Evolutionary conservation across 2,888 invertebrate genomes (phyloP).

Genomic region (Troides aeacus): DNA sequence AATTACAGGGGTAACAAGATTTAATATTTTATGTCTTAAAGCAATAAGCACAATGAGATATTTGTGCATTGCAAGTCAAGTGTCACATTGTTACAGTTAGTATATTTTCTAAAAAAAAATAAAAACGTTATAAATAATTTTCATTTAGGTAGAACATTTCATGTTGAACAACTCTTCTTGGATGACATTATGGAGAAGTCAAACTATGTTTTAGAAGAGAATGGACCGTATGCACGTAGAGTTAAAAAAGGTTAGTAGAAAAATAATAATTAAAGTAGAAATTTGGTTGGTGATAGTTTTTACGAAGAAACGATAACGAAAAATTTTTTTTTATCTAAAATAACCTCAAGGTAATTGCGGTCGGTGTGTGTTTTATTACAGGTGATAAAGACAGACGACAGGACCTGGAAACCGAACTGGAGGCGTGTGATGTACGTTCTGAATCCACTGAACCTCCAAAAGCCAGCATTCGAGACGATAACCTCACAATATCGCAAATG

Average conservation of each 20-base stretch:
- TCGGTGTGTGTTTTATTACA: conserved; percentile 33
- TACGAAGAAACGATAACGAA: too few relatives aligned
- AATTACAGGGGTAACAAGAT: too few relatives aligned
- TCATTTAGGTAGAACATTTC: conserved; percentile 85
- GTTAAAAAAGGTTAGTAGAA: conserved; percentile 78
- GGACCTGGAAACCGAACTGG: conserved; percentile 82
- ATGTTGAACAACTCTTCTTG: conserved; percentile 89
- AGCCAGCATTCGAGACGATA: conserved; percentile 84
- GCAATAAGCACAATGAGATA: too few relatives aligned
- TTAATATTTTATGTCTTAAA: too few relatives aligned
- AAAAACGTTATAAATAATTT: not conserved
- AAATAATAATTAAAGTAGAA: not conserved
- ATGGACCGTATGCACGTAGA: conserved; percentile 81
- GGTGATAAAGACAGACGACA: conserved; percentile 69
- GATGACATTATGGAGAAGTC: conserved; percentile 88
- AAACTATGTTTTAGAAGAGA: conserved; percentile 72
- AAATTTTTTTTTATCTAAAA: too few relatives aligned
- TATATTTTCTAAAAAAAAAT: too few relatives aligned
- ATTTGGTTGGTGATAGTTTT: too few relatives aligned
- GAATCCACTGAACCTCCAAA: conserved; percentile 79
- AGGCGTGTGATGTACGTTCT: conserved; percentile 81
- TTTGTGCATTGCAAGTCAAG: too few relatives aligned
- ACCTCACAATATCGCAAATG: conserved; percentile 83
- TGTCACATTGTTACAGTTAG: too few relatives aligned
- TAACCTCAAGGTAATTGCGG: too few relatives aligned